Evolutionary conservation across 37 sponge, comb jelly and placozoan species (phyloP), one percentile per base, ranked within the genome.

Genomic region (Diacarnus erythraeanus): DNA sequence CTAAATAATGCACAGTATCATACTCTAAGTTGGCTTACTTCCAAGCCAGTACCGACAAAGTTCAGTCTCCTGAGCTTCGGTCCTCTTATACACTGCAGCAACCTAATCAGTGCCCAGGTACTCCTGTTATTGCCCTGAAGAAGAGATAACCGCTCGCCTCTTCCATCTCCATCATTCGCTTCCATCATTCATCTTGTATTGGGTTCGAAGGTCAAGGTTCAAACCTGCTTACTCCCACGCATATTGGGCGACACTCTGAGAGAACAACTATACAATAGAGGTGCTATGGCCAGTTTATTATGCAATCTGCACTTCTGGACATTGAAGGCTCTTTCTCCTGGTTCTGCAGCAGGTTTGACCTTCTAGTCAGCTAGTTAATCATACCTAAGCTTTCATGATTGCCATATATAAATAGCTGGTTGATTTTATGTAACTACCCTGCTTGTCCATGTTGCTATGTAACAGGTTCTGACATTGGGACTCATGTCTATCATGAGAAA

Each of bases 271-370:
- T 2, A 23, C 22, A 6, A 2, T 18, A 47, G 2, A 17, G 72
- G 35, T 9, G 4, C 0, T 1, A 76, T 76, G 77, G 77, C 34
- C 21, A 75, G 77, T 33, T 25, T 87, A 2, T 77, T 87, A 6
- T 87, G 82, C 54, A 83, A 88, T 40, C 37, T 88, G 39, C 88
- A 88, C 57, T 88, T 88, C 78, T 88, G 88, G 88, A 88, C 83
- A 0, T 47, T 88, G 38, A 82, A 82, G 27, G 71, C 88, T 10
- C 83, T 88, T 23, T 82, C 83, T 26, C 88, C 88, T 1, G 60
- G 83, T 17, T 77, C 77, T 21, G 71, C 75, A 38, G 20, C 74
- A 25, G 80, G 80, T 86, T 26, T 25, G 63, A 5, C n/a, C n/a
- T n/a, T n/a, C n/a, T n/a, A n/a, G n/a, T n/a, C n/a, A n/a, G n/a